Conservation (phyloP, 2,888 invertebrate genomes). For the Oscheius sp. region DNA sequence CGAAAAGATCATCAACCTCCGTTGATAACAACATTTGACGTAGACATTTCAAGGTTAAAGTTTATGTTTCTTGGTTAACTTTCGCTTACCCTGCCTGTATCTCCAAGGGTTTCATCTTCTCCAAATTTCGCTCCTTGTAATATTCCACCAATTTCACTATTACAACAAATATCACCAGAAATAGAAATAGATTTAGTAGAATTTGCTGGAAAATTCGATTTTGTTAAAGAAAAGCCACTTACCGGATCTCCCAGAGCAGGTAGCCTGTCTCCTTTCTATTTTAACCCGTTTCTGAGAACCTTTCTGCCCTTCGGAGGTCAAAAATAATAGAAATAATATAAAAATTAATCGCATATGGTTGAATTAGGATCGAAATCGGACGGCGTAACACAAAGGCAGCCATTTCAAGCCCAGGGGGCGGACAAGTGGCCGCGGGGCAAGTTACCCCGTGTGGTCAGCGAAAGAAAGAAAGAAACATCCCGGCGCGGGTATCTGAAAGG, state of each 20-base stretch:
- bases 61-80: background rate
- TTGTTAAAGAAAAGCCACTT: background rate
- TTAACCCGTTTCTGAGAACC: background rate
- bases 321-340: too few relatives aligned
- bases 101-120: background rate
- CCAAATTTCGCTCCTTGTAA: background rate
- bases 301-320: too few relatives aligned
- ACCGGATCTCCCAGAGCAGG: background rate
- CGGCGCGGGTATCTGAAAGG: too few relatives aligned
- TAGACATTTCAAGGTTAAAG: background rate
- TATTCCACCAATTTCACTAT: background rate
- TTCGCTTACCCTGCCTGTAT: background rate
- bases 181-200: background rate
- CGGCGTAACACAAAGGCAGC: too few relatives aligned
- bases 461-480: too few relatives aligned
- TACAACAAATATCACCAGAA: slow-evolving; percentile 3
- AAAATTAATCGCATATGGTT: too few relatives aligned
- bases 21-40: too few relatives aligned
- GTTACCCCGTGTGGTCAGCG: too few relatives aligned
- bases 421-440: too few relatives aligned
- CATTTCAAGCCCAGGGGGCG: too few relatives aligned
- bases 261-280: slow-evolving; percentile 6
- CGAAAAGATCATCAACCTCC: too few relatives aligned
- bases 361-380: too few relatives aligned
- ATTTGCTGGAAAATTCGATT: background rate